A percentile compares a stretch with the other conserved stretches of the same genome.
Evolutionary conservation across 2,888 invertebrate genomes (phyloP).

Genomic region (Harpalus rufipes): DNA sequence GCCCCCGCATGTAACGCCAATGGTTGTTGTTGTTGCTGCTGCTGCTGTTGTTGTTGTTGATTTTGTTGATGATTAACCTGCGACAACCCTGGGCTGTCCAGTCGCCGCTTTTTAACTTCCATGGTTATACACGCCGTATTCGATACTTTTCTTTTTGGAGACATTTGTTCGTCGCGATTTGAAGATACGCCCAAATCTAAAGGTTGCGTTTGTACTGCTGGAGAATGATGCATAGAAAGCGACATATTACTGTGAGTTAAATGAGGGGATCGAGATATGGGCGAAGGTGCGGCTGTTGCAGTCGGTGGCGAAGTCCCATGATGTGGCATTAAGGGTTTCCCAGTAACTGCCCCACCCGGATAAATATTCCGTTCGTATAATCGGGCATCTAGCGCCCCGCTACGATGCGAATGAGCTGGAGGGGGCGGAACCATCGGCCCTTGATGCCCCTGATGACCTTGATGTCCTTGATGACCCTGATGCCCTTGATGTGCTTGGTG

Average conservation of each 20-base stretch:
- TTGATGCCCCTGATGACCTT: slow-evolving; percentile 68
- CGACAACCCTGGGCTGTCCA: slow-evolving; percentile 77
- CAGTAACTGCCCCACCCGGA: slow-evolving; percentile 73
- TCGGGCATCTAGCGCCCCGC: slow-evolving; percentile 70
- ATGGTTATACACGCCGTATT: no score
- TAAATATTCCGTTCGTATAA: slow-evolving; percentile 73
- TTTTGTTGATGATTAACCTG: slow-evolving; percentile 70
- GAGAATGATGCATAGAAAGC: slow-evolving; percentile 75
- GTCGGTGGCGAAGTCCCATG: slow-evolving; percentile 79
- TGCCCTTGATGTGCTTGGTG: slow-evolving; percentile 63
- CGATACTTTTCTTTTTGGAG: slow-evolving; percentile 84
- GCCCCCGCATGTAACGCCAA: slow-evolving; percentile 74
- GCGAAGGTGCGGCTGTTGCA: slow-evolving; percentile 76
- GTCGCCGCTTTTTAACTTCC: slow-evolving; percentile 83
- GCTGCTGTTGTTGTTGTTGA: slow-evolving; percentile 68
- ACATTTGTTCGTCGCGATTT: slow-evolving; percentile 71
- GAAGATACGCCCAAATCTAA: slow-evolving; percentile 85
- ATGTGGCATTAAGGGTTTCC: slow-evolving; percentile 67
- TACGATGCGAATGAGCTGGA: slow-evolving; percentile 78
- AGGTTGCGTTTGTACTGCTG: slow-evolving; percentile 86
- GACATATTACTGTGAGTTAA: slow-evolving; percentile 74
- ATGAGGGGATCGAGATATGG: slow-evolving; percentile 76
- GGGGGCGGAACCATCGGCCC: slow-evolving; percentile 78
- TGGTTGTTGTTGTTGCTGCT: slow-evolving; percentile 70
- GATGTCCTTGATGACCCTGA: slow-evolving; percentile 66